Evolutionary conservation across 1,140 invertebrate genomes (phyloP).

Genomic region (Hycleus cichorii): DNA sequence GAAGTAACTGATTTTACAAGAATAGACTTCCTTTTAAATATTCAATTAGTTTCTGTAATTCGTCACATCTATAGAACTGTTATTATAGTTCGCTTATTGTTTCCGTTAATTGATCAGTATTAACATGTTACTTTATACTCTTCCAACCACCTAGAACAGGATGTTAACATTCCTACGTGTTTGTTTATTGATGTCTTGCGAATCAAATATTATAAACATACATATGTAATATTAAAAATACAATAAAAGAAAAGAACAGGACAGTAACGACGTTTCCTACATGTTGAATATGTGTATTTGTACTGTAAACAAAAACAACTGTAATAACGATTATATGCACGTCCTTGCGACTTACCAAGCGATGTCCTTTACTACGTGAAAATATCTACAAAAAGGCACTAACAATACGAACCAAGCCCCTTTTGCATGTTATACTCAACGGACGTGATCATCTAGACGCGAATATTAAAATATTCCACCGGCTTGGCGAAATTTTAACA

Average conservation of each 20-base stretch:
- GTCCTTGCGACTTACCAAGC: background rate
- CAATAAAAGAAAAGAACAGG: background rate
- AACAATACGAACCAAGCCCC: background rate
- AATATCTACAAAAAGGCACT: background rate
- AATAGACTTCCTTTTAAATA: too few species aligned
- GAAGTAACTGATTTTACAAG: too few species aligned
- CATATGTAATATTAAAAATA: background rate
- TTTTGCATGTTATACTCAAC: background rate
- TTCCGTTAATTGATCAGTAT: conserved; percentile 1
- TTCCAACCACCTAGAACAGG: background rate
- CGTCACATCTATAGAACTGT: too few species aligned
- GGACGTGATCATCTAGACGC: background rate
- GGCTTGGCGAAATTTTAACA: background rate
- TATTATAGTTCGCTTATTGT: background rate
- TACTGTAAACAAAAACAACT: background rate
- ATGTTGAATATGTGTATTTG: background rate
- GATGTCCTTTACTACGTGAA: conserved; percentile 1
- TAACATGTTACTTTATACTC: background rate
- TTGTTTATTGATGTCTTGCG: background rate
- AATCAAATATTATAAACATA: background rate
- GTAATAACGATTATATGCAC: background rate
- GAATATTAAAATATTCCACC: background rate
- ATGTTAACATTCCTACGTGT: conserved; percentile 1
- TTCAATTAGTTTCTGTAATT: too few species aligned
- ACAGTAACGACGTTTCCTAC: background rate